Conservation (phyloP, 92 coral and sea anemone genomes). For the Bergia puertoricense region DNA sequence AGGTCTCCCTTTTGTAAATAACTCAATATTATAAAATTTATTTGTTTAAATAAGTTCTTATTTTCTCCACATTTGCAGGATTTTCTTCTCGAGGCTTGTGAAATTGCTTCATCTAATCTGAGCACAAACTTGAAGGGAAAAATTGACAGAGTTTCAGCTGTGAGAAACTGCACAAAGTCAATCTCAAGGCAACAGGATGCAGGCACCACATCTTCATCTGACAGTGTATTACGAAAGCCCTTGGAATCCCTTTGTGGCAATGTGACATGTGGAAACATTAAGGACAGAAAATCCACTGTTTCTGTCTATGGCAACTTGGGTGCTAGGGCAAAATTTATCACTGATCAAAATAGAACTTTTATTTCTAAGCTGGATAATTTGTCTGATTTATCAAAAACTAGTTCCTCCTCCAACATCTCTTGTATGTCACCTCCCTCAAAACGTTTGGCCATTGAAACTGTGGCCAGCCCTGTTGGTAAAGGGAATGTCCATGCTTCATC, state of each 20-base stretch:
- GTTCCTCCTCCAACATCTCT: neutral
- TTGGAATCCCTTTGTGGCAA: conserved; percentile 27
- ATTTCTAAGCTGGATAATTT: conserved; percentile 1
- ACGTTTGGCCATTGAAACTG: conserved; percentile 12
- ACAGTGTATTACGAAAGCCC: neutral
- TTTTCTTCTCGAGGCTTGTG: conserved; percentile 72
- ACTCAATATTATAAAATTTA: neutral
- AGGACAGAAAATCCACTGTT: neutral
- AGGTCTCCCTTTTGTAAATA: too few species aligned
- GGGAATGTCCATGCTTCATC: neutral
- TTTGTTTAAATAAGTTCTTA: neutral
- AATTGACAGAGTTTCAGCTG: neutral
- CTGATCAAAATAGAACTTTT: neutral
- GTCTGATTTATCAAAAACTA: neutral
- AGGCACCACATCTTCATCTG: neutral
- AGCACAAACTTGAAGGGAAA: conserved; percentile 26
- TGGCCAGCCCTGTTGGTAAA: neutral
- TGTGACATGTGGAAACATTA: neutral
- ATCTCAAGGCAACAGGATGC: neutral
- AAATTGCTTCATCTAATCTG: conserved; percentile 38
- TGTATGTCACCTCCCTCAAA: conserved; percentile 28
- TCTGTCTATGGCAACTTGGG: neutral
- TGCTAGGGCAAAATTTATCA: neutral
- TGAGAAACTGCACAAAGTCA: conserved; percentile 17
- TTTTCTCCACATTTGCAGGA: conserved; percentile 43